Percentiles rank a stretch among this genome's conserved stretches.
Evolutionary conservation across 2,888 invertebrate genomes (phyloP).

Genomic region (Clivina fossor): DNA sequence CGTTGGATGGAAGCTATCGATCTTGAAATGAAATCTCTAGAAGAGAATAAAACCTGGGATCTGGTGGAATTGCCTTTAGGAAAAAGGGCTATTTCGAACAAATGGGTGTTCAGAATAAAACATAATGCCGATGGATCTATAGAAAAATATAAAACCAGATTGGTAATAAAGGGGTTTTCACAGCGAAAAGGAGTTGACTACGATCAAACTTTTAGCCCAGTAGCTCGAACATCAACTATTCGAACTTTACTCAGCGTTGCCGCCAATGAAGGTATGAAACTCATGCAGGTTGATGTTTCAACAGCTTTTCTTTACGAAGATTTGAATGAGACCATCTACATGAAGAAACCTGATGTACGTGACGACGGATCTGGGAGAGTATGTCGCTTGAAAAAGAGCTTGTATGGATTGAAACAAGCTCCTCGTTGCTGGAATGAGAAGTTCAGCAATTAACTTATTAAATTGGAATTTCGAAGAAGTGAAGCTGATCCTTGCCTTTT

Average conservation of each 20-base stretch:
- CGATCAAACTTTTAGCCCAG: too few species aligned
- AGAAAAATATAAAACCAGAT: too few species aligned
- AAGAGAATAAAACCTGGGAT: background rate
- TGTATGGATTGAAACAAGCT: conserved; percentile 49
- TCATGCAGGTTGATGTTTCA: conserved; percentile 11
- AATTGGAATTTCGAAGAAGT: conserved; percentile 41
- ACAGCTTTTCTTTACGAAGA: conserved; percentile 19
- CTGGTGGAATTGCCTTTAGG: background rate
- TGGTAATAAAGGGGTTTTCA: background rate
- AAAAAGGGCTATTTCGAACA: background rate
- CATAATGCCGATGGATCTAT: too few species aligned
- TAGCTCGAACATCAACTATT: background rate
- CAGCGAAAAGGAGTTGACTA: background rate
- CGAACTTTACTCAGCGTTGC: background rate
- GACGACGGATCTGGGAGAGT: conserved; percentile 42
- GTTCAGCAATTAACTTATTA: conserved; percentile 43
- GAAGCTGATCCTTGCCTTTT: conserved; percentile 46
- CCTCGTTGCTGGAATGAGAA: conserved; percentile 46
- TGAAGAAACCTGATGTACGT: conserved; percentile 47
- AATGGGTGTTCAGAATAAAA: background rate
- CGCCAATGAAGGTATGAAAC: conserved; percentile 6
- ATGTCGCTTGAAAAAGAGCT: conserved; percentile 44
- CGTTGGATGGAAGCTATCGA: conserved; percentile 3
- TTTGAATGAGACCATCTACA: conserved; percentile 39
- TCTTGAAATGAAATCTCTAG: conserved; percentile 3